Evolutionary conservation across 1,140 invertebrate species (phyloP).

Genomic region (Matsumurasca onukii): DNA sequence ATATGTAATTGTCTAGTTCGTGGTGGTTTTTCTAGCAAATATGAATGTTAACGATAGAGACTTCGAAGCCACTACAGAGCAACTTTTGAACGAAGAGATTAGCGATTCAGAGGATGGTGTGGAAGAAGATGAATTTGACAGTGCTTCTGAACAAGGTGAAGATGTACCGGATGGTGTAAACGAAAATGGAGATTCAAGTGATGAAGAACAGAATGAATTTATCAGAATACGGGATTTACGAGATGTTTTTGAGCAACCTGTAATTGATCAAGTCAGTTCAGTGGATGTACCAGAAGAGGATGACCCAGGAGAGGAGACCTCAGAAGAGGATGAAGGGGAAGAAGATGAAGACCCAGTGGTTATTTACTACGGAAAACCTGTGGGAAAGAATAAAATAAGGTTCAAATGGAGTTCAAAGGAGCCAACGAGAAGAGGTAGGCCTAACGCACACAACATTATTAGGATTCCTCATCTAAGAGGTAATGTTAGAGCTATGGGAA

Average conservation of each 20-base stretch:
- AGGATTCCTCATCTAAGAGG: conserved; percentile 17
- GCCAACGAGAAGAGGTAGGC: conserved; percentile 24
- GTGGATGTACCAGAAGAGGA: background rate
- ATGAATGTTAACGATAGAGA: conserved; percentile 17
- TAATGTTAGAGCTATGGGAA: conserved; percentile 16
- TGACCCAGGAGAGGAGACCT: background rate
- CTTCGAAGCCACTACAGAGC: conserved; percentile 5
- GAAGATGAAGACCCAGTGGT: background rate
- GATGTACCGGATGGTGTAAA: background rate
- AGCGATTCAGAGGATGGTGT: background rate
- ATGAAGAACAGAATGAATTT: conserved; percentile 8
- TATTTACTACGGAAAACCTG: background rate
- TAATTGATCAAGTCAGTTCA: background rate
- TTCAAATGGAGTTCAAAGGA: conserved; percentile 2
- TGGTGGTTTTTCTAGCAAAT: background rate
- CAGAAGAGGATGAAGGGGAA: background rate
- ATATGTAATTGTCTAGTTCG: background rate
- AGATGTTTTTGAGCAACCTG: conserved; percentile 2
- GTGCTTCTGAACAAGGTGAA: conserved; percentile 7
- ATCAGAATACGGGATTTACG: conserved; percentile 7
- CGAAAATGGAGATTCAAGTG: background rate
- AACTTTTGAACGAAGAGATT: conserved; percentile 2
- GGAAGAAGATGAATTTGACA: conserved; percentile 20
- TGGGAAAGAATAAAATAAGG: conserved; percentile 2
- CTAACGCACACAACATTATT: conserved; percentile 13